These are phyloP conservation scores for Crypturellus undulatus DNA, from an alignment of 2,113 vertebrate genomes.

Conservation along the genomic window DNA sequence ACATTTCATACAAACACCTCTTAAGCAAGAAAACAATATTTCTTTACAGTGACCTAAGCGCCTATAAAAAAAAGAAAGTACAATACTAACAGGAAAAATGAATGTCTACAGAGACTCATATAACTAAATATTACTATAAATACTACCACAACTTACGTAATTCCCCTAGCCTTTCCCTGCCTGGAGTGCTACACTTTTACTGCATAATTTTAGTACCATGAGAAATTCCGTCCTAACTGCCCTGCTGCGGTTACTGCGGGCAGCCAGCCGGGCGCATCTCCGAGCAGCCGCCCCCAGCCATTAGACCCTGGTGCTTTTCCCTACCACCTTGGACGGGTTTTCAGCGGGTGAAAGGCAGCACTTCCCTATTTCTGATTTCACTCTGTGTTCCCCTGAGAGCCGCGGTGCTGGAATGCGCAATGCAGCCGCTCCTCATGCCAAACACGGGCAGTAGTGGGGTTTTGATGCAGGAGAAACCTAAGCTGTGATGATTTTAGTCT, in stretches of 20 bases:
- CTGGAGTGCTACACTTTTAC: background rate
- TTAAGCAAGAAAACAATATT: background rate
- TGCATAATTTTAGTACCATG: accelerated
- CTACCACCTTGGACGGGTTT: background rate
- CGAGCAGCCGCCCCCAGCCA: background rate
- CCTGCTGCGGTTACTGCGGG: accelerated
- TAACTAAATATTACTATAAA: background rate
- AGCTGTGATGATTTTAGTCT: background rate
- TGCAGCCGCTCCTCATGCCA: accelerated
- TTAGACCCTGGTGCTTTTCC: accelerated
- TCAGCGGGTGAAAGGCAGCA: accelerated
- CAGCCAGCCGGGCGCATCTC: accelerated
- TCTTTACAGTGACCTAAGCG: background rate
- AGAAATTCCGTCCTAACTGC: background rate
- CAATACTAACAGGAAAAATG: background rate
- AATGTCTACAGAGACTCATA: background rate
- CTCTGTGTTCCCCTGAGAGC: background rate
- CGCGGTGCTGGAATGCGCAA: background rate
- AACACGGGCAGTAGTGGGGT: accelerated
- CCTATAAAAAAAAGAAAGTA: background rate
- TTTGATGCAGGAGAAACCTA: background rate
- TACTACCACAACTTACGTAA: background rate
- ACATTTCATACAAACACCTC: background rate
- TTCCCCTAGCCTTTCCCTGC: background rate
- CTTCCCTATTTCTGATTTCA: background rate